Percentiles rank a stretch among this genome's conserved stretches.
phyloP scores from a whole-genome alignment of 1,140 invertebrate species.

The Drosophila jambulina region DNA sequence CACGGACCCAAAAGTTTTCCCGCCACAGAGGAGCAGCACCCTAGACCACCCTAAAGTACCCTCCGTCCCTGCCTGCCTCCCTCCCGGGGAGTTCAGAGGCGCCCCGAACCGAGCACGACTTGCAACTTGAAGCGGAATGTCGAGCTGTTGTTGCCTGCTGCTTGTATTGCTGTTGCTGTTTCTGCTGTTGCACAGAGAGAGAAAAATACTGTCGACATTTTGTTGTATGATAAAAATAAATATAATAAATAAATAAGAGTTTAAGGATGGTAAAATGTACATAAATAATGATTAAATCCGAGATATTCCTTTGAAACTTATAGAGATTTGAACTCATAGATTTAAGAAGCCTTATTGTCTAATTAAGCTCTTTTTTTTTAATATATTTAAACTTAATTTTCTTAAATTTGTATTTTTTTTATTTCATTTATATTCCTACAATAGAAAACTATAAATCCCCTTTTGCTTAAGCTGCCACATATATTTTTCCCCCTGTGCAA shows the following conservation, averaged over 20 bases:
- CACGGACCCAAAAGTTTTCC: conserved; percentile 55
- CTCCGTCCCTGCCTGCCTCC: not conserved
- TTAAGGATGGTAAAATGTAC: too few species aligned
- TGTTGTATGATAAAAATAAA: not conserved
- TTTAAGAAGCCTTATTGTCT: not conserved
- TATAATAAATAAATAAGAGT: not conserved
- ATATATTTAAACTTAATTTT: not conserved
- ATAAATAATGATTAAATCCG: too few species aligned
- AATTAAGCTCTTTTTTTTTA: not conserved
- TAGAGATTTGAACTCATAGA: not conserved
- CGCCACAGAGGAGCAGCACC: conserved; percentile 14
- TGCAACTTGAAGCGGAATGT: conserved; percentile 63
- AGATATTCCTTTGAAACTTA: too few species aligned
- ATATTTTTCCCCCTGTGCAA: conserved; percentile 6
- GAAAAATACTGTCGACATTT: not conserved
- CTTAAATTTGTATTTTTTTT: not conserved
- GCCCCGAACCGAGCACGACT: conserved; percentile 51
- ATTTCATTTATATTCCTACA: not conserved
- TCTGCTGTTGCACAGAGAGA: conserved; percentile 2
- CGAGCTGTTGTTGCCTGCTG: conserved; percentile 40
- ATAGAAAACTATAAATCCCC: not conserved
- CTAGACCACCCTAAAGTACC: not conserved
- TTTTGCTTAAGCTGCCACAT: not conserved
- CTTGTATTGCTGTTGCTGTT: conserved; percentile 27
- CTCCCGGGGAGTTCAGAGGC: conserved; percentile 10